Evolutionary conservation across 2,113 vertebrate genomes (phyloP).

Genomic region (Prietella phreatophila): DNA sequence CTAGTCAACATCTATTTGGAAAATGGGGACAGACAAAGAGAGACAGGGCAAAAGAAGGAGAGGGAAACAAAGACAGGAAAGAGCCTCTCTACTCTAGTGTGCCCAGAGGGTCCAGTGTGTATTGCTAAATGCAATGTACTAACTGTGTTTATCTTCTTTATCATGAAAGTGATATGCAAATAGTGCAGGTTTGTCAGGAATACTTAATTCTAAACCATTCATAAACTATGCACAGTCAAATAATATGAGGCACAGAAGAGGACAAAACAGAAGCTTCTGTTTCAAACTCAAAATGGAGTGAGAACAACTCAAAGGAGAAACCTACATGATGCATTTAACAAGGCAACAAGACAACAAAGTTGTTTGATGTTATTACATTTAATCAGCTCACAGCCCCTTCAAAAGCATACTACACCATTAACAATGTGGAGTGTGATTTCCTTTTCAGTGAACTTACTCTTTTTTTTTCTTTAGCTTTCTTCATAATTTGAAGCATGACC

Average conservation of each 20-base stretch:
- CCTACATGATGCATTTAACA: not conserved
- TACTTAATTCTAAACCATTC: not conserved
- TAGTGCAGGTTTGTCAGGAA: conserved; percentile 13
- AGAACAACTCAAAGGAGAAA: not conserved
- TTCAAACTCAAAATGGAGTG: not conserved
- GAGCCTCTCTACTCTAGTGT: not conserved
- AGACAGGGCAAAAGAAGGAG: not conserved
- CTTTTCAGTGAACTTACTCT: not conserved
- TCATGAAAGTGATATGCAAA: conserved; percentile 10
- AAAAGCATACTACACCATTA: not conserved
- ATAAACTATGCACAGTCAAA: not conserved
- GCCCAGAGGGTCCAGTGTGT: not conserved
- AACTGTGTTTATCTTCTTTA: not conserved
- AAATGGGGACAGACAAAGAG: not conserved
- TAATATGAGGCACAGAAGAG: not conserved
- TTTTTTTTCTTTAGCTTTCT: not conserved
- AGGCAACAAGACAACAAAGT: not conserved
- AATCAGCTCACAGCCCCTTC: not conserved
- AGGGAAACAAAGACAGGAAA: not conserved
- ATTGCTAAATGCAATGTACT: not conserved
- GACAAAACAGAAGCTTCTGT: not conserved
- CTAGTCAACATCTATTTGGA: conserved; percentile 31
- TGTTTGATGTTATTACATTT: not conserved
- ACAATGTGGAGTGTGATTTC: not conserved
- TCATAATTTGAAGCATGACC: not conserved